Conservation (phyloP, 2,888 invertebrate species). For the Papilio protenor region DNA sequence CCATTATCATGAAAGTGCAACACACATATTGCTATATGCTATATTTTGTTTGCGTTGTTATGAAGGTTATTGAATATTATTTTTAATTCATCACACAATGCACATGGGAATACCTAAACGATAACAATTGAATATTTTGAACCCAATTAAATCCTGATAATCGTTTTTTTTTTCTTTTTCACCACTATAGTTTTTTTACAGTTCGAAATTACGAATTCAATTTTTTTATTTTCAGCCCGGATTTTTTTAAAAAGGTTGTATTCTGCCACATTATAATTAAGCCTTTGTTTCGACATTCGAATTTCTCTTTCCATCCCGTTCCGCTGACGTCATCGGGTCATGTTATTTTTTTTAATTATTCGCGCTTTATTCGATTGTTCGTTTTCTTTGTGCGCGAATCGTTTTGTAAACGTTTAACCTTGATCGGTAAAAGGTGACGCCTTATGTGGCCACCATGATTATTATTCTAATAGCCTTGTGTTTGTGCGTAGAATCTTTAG, state of each 20-base stretch:
- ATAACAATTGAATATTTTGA: no score
- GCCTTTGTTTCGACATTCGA: conserved; percentile 38
- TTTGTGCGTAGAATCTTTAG: conserved; percentile 47
- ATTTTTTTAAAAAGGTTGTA: not conserved
- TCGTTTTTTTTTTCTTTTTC: not conserved
- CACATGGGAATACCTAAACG: no score
- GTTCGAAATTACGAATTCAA: no score
- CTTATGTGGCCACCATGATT: conserved; percentile 57
- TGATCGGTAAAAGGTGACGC: conserved; percentile 54
- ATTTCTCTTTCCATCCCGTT: conserved; percentile 47
- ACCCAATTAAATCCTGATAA: not conserved
- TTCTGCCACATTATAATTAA: conserved; percentile 11
- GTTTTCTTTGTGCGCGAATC: conserved; percentile 47
- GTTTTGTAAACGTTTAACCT: conserved; percentile 50
- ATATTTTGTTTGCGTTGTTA: not conserved
- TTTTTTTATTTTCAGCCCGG: conserved; percentile 26
- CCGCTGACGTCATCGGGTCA: conserved; percentile 52
- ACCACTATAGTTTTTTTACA: not conserved
- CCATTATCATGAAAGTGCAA: conserved; percentile 12
- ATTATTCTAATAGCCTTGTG: conserved; percentile 41
- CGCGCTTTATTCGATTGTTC: conserved; percentile 50
- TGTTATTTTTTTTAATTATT: conserved; percentile 45
- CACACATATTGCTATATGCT: not conserved
- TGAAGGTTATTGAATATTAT: not conserved
- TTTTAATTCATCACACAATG: not conserved